phyloP scores from a whole-genome alignment of 1,140 invertebrate genomes.

The Araneus ventricosus region DNA sequence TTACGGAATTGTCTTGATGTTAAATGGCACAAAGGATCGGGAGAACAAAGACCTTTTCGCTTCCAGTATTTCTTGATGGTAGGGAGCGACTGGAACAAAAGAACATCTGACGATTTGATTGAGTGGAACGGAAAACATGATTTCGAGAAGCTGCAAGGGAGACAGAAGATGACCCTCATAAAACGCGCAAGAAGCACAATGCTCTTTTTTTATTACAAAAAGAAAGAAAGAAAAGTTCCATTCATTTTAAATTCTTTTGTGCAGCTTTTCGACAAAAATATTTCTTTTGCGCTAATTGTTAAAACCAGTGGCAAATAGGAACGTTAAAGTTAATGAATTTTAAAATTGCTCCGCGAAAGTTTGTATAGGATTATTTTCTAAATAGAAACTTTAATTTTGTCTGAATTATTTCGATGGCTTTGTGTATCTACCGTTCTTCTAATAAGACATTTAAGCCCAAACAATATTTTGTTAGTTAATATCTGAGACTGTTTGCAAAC shows the following conservation, averaged over 20 bases:
- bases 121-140: slow-evolving; percentile 53
- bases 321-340: not conserved
- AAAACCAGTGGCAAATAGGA: not conserved
- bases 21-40: slow-evolving; percentile 61
- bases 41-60: slow-evolving; percentile 50
- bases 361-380: not conserved
- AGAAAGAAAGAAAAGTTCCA: not conserved
- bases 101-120: slow-evolving; percentile 64
- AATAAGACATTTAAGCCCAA: too few species aligned
- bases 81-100: slow-evolving; percentile 44
- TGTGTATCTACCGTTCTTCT: too few species aligned
- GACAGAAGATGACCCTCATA: slow-evolving; percentile 21
- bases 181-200: slow-evolving; percentile 15
- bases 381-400: not conserved
- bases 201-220: not conserved
- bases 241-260: slow-evolving; percentile 22
- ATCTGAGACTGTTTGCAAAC: too few species aligned
- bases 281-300: not conserved
- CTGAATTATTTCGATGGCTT: not conserved
- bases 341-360: not conserved
- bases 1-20: slow-evolving; percentile 64
- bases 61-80: not conserved
- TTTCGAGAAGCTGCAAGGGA: not conserved
- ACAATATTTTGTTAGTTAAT: too few species aligned
- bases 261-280: not conserved